Evolutionary conservation across 1,140 invertebrate genomes (phyloP).

Genomic region (Drosophila pseudoananassae): DNA sequence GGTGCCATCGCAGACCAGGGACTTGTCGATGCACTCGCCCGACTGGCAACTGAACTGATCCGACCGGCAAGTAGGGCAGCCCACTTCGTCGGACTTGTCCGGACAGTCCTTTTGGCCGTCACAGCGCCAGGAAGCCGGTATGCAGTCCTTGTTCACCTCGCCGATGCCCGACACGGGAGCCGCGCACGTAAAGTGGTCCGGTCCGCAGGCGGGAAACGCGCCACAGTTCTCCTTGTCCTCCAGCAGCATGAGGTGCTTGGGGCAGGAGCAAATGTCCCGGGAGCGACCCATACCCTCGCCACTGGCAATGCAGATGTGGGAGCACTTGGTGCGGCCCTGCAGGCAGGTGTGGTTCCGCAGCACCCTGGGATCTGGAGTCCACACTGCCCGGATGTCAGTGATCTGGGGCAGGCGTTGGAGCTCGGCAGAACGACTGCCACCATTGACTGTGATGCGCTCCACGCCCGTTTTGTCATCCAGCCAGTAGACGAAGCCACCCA

Average conservation of each 20-base stretch:
- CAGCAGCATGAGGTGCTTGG: slow-evolving; percentile 89
- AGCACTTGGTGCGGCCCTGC: slow-evolving; percentile 78
- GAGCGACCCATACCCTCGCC: slow-evolving; percentile 84
- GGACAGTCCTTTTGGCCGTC: slow-evolving; percentile 88
- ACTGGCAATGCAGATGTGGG: slow-evolving; percentile 88
- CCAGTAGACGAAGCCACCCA: slow-evolving; percentile 92
- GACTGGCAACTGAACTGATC: slow-evolving; percentile 90
- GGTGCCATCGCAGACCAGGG: slow-evolving; percentile 89
- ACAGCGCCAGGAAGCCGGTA: slow-evolving; percentile 91
- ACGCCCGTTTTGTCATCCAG: slow-evolving; percentile 89
- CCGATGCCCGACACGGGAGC: slow-evolving; percentile 71
- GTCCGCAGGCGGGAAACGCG: slow-evolving; percentile 89
- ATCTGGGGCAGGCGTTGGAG: slow-evolving; percentile 85
- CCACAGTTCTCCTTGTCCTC: slow-evolving; percentile 89
- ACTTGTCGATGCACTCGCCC: slow-evolving; percentile 90
- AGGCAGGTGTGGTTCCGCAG: slow-evolving; percentile 80
- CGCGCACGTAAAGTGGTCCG: slow-evolving; percentile 91
- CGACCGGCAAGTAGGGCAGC: slow-evolving; percentile 87
- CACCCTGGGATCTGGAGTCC: slow-evolving; percentile 82
- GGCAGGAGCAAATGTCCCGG: slow-evolving; percentile 90
- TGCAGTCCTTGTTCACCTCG: slow-evolving; percentile 88
- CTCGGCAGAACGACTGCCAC: slow-evolving; percentile 84
- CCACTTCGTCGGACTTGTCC: slow-evolving; percentile 92
- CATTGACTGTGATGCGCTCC: slow-evolving; percentile 85
- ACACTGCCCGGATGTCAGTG: slow-evolving; percentile 87